phyloP scores from a whole-genome alignment of 2,888 invertebrate species.

The Gerosis bhagava region DNA sequence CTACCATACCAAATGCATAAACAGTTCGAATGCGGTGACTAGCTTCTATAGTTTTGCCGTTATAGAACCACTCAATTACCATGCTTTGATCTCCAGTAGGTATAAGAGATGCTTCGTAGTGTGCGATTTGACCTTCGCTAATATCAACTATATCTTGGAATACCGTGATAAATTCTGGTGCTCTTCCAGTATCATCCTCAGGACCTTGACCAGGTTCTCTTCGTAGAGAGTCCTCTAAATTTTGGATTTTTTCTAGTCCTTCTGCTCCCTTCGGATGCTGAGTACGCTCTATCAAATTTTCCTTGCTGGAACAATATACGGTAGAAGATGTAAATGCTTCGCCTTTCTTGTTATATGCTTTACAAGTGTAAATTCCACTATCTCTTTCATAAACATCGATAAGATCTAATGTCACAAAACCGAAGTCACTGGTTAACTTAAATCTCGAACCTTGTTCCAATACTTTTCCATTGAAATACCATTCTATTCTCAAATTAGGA shows the following conservation, averaged over 20 bases:
- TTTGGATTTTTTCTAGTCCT: slow-evolving; percentile 95
- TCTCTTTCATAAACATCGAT: slow-evolving; percentile 96
- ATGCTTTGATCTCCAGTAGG: slow-evolving; percentile 97
- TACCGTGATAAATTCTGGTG: slow-evolving; percentile 94
- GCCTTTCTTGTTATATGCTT: slow-evolving; percentile 93
- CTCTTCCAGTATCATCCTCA: slow-evolving; percentile 90
- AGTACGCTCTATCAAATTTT: slow-evolving; percentile 92
- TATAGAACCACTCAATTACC: slow-evolving; percentile 98
- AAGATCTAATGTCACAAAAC: slow-evolving; percentile 96
- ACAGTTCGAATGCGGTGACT: slow-evolving; percentile 96
- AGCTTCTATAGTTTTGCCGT: slow-evolving; percentile 93
- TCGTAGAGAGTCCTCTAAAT: slow-evolving; percentile 93
- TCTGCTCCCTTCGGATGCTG: slow-evolving; percentile 98
- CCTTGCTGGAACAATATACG: slow-evolving; percentile 91
- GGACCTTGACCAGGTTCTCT: slow-evolving; percentile 85
- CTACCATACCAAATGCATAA: slow-evolving; percentile 98
- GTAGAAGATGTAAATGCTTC: slow-evolving; percentile 97
- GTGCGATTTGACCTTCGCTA: slow-evolving; percentile 97
- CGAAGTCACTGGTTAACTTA: slow-evolving; percentile 97
- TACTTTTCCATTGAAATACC: slow-evolving; percentile 96
- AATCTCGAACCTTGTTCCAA: slow-evolving; percentile 94
- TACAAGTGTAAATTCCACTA: slow-evolving; percentile 96
- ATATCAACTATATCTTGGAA: slow-evolving; percentile 92
- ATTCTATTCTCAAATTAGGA: slow-evolving; percentile 94
- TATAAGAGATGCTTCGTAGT: slow-evolving; percentile 97